Evolutionary conservation across 1,140 invertebrate species (phyloP), one percentile per base, ranked within the genome.

Genomic region (Zaprionus africanus): DNA sequence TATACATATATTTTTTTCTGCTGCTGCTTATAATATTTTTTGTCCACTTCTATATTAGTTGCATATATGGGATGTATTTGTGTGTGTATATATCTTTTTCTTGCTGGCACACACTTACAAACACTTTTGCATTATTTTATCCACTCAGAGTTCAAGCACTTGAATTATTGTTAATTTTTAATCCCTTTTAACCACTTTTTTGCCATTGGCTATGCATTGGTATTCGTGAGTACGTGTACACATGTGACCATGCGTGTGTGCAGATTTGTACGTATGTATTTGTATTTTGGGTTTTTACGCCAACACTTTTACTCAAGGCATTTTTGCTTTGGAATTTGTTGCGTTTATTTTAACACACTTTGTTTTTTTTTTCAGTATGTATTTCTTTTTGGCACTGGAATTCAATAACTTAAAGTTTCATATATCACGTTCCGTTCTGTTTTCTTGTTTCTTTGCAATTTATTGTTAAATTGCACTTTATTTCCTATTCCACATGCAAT

Each of bases 11-110:
- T 90, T 84, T 76, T 73, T 73, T 77, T 77, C 43, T 78, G 61
- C 36, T 79, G 70, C 76, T 79, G 76, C 76, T 86, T 85, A 86
- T 85, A 79, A 82, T 85, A 85, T 85, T 86, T 85, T 81, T 85
- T 79, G 76, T 82, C 76, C 71, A 79, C 66, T 79, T 82, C 76
- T 83, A 82, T 69, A 76, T 82, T 86, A 82, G 82, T 86, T 85
- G 75, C 82, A 79, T 80, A 79, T 86, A 73, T 81, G 73, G 66
- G 62, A 74, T 69, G 28, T n/a, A 79, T 66, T 79, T 83, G 67
- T 82, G 73, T 75, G 66, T 56, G 60, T 64, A 73, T 81, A 81
- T 81, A 65, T 78, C n/a, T 46, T 61, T 83, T 84, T 82, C 79
- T 82, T 87, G 9, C 31, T 34, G 51, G 56, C 63, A 83, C 68